Base-by-base conservation (phyloP, 2,888 invertebrate species). In the Podabrus alpinus region DNA sequence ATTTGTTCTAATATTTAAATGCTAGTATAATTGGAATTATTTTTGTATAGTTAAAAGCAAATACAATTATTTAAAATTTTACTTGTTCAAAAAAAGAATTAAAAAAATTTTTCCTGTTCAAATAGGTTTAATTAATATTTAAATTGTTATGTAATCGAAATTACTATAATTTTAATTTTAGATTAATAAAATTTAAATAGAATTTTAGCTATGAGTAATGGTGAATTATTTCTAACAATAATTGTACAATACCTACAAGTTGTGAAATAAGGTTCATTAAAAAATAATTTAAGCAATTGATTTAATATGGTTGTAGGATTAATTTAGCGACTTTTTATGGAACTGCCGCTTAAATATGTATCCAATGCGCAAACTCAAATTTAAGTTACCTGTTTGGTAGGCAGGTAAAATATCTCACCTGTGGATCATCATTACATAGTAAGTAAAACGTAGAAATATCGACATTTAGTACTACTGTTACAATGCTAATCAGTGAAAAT, bases 381-480 rank as follows among this genome's bases (percentile, higher is more conserved):
- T 66, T 75, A 77, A 79, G 73, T 71, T 77, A 78, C 77, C 78
- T 77, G 76, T 73, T 76, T 71, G 76, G 76, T 77, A 73, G 76
- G 74, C 76, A 76, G 78, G 77, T 71, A 74, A 71, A 29, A 68
- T 73, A 73, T 61, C 73, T 66, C 78, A 79, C 79, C 79, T 79
- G 78, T 78, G 71, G 77, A 76, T 76, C 74, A 73, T 74, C 78
- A 70, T 72, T 73, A 70, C 67, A 72, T 75, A 45, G 68, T 62
- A 66, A 68, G 69, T 74, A 72, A 76, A 76, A 76, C 76, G 69
- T 73, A 73, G 73, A 73, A 71, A 61, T 66, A 45, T 29, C 68
- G 59, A 29, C 76, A 71, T 72, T 74, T 72, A 69, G 59, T 73
- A 64, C 69, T 75, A 73, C 75, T 72, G 69, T 72, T 76, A 73